These are phyloP conservation scores for Pelochelys cantorii DNA, from an alignment of 2,797 vertebrate genomes.

Conservation along the genomic window DNA sequence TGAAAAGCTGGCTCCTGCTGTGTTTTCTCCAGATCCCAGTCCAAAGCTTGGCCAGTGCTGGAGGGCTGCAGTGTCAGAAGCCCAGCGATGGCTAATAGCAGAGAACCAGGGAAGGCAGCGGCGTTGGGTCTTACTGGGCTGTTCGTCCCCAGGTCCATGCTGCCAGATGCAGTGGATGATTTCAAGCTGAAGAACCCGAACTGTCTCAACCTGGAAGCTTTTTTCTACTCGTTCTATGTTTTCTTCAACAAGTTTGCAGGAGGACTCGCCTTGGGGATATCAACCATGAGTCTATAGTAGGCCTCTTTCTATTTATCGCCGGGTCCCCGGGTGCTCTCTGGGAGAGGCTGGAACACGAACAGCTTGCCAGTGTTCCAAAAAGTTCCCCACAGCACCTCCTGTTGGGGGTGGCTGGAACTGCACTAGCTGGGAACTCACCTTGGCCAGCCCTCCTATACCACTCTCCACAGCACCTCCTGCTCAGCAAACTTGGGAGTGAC, in stretches of 20 bases:
- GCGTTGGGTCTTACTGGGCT: background rate
- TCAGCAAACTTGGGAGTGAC: background rate
- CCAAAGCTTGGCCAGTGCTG: background rate
- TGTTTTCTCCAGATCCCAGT: background rate
- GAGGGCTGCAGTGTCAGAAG: background rate
- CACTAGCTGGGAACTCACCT: too few relatives aligned
- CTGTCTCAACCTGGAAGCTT: constrained; percentile 80
- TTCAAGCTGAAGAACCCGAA: constrained; percentile 76
- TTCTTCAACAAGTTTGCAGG: constrained; percentile 87
- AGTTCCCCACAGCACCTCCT: background rate
- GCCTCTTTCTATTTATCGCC: constrained; percentile 4
- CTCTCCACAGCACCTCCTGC: background rate
- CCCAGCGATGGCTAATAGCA: background rate
- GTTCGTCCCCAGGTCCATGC: constrained; percentile 81
- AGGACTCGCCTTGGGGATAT: constrained; percentile 81
- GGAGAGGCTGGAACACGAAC: background rate
- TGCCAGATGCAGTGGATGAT: constrained; percentile 84
- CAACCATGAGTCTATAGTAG: constrained; percentile 84
- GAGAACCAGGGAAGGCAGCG: background rate
- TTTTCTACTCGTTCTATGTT: constrained; percentile 85
- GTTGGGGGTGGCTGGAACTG: too few relatives aligned
- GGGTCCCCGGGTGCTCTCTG: background rate
- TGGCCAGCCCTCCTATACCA: too few relatives aligned
- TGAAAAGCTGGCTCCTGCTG: background rate
- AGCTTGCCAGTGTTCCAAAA: background rate